Conservation (phyloP, 2,797 vertebrate species). For the Tauraco hartlaubi region DNA sequence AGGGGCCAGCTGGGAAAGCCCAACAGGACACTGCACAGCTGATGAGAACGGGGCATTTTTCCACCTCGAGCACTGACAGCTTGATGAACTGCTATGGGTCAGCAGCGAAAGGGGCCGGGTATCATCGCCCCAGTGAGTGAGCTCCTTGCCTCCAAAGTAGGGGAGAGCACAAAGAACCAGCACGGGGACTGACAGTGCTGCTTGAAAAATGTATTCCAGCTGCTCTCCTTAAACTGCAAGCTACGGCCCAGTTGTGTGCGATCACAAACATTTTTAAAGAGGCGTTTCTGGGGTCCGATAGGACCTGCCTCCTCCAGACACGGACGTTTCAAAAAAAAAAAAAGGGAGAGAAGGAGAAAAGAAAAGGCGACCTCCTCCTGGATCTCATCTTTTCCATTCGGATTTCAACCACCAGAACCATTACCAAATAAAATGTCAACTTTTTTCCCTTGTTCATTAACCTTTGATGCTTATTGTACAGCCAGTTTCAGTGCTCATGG, state of each 20-base stretch:
- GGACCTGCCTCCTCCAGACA: not conserved
- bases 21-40: not conserved
- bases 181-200: not conserved
- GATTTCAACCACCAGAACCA: slow-evolving; percentile 33
- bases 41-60: not conserved
- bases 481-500: slow-evolving; percentile 43
- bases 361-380: not conserved
- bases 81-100: not conserved
- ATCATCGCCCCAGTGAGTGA: accelerated
- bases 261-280: not conserved
- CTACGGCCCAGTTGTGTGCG: not conserved
- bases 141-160: not conserved
- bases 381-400: slow-evolving; percentile 10
- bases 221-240: not conserved
- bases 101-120: not conserved
- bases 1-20: not conserved
- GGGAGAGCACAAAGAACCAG: not conserved
- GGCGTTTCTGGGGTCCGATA: not conserved
- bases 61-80: accelerated
- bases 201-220: slow-evolving; percentile 24
- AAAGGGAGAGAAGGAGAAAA: not conserved
- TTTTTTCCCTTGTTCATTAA: slow-evolving; percentile 64
- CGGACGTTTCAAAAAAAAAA: not conserved
- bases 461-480: slow-evolving; percentile 68
- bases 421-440: slow-evolving; percentile 67